These are phyloP conservation scores for Oreochromis tanganicae DNA, from an alignment of 2,113 vertebrate species.

Conservation along the genomic window DNA sequence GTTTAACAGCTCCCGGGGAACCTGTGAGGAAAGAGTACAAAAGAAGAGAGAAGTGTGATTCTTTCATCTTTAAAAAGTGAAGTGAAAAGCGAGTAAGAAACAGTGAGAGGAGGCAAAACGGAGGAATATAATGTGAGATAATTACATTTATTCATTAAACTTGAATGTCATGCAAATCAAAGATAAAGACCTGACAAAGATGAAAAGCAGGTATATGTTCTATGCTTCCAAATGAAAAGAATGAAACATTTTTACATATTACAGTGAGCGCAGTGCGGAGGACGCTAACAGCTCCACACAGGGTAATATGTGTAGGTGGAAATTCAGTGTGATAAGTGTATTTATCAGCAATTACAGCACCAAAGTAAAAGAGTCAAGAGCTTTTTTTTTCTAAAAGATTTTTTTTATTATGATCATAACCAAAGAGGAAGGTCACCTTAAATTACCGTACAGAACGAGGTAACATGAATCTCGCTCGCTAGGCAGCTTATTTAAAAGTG, in stretches of 20 bases:
- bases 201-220: background rate
- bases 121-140: background rate
- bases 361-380: background rate
- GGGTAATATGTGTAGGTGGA: constrained; percentile 39
- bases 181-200: background rate
- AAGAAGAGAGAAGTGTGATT: background rate
- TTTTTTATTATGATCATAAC: background rate
- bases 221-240: background rate
- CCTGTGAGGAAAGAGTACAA: constrained; percentile 33
- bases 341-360: constrained; percentile 31
- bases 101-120: background rate
- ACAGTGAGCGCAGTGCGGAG: background rate
- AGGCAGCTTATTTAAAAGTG: background rate
- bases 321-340: constrained; percentile 35
- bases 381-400: background rate
- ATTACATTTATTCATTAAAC: background rate
- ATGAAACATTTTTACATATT: constrained; percentile 21
- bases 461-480: background rate
- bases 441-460: background rate
- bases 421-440: background rate
- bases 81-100: background rate
- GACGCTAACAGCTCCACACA: constrained; percentile 1
- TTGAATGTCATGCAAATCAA: background rate
- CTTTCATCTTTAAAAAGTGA: background rate
- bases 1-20: constrained; percentile 53